Conservation (phyloP, 2,113 vertebrate genomes). For the Struthio camelus region DNA sequence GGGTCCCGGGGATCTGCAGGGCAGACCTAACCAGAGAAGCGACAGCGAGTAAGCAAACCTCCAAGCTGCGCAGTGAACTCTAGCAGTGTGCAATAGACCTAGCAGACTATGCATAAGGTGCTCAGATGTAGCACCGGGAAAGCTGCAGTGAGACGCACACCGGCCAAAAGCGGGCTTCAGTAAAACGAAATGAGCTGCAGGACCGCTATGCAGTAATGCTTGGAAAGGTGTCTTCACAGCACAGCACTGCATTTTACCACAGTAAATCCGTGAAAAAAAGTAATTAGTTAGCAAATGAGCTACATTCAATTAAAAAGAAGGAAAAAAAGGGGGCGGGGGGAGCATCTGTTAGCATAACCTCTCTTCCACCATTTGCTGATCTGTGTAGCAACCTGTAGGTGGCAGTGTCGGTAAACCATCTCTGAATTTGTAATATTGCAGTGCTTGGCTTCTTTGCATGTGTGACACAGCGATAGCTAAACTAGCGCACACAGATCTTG, state of each 20-base stretch:
- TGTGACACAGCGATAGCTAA: background rate
- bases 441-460: background rate
- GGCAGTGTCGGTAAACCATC: constrained; percentile 52
- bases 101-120: background rate
- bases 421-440: background rate
- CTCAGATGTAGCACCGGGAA: background rate
- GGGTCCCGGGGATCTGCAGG: accelerated
- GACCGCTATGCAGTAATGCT: background rate
- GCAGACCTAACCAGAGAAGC: background rate
- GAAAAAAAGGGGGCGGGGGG: background rate
- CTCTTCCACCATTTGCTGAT: background rate
- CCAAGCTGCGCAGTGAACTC: background rate
- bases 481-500: background rate
- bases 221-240: background rate
- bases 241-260: background rate
- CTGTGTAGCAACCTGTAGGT: constrained; percentile 50
- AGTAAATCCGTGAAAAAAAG: background rate
- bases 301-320: background rate
- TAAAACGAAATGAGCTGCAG: background rate
- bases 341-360: background rate
- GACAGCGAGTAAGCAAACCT: background rate
- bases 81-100: background rate
- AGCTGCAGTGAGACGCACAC: background rate
- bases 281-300: accelerated
- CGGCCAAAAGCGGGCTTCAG: background rate